Percentiles rank a stretch among this genome's conserved stretches.
These are phyloP conservation scores for Anagyrus pseudococci DNA, from an alignment of 2,888 invertebrate genomes.

Conservation along the genomic window DNA sequence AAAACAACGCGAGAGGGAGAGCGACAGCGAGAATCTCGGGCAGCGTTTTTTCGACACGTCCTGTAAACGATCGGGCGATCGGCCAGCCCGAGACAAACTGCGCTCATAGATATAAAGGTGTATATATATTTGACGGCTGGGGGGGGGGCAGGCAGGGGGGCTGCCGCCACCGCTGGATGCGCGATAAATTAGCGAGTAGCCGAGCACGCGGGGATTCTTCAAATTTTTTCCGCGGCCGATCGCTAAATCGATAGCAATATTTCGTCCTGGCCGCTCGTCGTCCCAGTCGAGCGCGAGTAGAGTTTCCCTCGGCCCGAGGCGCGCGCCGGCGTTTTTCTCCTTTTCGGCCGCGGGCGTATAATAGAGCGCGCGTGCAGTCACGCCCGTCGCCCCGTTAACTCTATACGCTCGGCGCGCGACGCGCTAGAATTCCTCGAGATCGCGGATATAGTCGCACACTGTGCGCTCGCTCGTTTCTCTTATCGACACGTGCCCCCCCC, in stretches of 20 bases:
- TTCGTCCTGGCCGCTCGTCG: not conserved
- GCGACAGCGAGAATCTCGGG: not conserved
- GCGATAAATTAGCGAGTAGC: not conserved
- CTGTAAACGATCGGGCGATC: not conserved
- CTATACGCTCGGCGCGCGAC: constrained; percentile 8
- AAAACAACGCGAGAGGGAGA: too few relatives aligned
- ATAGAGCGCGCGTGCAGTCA: too few relatives aligned
- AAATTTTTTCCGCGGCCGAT: not conserved
- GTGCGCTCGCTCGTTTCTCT: constrained; percentile 3
- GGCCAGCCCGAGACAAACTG: not conserved
- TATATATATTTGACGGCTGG: too few relatives aligned
- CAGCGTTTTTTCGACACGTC: not conserved
- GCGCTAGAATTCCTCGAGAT: constrained; percentile 10
- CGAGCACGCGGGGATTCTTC: not conserved
- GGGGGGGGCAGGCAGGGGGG: too few relatives aligned
- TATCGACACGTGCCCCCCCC: too few relatives aligned
- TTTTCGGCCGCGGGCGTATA: not conserved
- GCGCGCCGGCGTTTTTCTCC: not conserved
- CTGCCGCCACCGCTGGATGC: too few relatives aligned
- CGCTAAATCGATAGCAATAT: not conserved
- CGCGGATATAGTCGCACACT: too few relatives aligned
- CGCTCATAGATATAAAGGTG: not conserved
- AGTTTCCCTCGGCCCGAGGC: not conserved
- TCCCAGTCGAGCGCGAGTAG: not conserved
- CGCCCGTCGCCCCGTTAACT: constrained; percentile 11